Percentiles rank a stretch among this genome's conserved stretches.
phyloP scores from a whole-genome alignment of 1,140 invertebrate species.

The Diorhabda elongata region DNA sequence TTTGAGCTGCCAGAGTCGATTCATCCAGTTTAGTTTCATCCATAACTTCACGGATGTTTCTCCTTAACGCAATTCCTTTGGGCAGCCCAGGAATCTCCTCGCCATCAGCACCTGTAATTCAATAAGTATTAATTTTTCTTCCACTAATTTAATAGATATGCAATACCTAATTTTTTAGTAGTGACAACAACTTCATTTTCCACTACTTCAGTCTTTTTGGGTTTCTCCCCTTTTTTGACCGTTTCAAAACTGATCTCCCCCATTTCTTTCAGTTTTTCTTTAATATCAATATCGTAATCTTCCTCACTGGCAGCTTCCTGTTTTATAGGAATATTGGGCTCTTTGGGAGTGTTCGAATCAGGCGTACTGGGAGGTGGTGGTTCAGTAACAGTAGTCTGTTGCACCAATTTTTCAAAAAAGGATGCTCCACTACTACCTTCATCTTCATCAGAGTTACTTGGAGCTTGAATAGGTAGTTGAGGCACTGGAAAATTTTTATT shows the following conservation, averaged over 20 bases:
- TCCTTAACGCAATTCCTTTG: constrained; percentile 65
- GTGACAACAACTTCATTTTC: constrained; percentile 43
- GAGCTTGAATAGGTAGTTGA: background rate
- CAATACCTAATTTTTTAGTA: constrained; percentile 39
- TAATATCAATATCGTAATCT: constrained; percentile 50
- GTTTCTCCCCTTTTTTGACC: constrained; percentile 44
- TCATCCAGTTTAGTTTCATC: constrained; percentile 88
- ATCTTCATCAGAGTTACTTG: constrained; percentile 22
- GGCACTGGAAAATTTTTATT: constrained; percentile 1
- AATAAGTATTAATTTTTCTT: background rate
- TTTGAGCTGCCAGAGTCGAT: constrained; percentile 85
- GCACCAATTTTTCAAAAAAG: constrained; percentile 38
- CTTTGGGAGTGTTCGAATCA: background rate
- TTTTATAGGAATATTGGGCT: constrained; percentile 13
- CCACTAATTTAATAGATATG: constrained; percentile 1
- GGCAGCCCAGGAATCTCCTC: constrained; percentile 38
- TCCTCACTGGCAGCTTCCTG: constrained; percentile 26
- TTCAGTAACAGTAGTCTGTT: constrained; percentile 24
- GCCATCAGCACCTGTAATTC: constrained; percentile 26
- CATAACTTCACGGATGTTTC: constrained; percentile 88
- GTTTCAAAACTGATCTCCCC: constrained; percentile 51
- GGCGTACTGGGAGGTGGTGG: constrained; percentile 18
- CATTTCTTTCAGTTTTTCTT: constrained; percentile 57
- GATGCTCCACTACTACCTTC: constrained; percentile 25
- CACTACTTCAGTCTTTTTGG: constrained; percentile 37